These are phyloP conservation scores for Lethrus apterus DNA, from an alignment of 1,140 invertebrate genomes.

Conservation along the genomic window DNA sequence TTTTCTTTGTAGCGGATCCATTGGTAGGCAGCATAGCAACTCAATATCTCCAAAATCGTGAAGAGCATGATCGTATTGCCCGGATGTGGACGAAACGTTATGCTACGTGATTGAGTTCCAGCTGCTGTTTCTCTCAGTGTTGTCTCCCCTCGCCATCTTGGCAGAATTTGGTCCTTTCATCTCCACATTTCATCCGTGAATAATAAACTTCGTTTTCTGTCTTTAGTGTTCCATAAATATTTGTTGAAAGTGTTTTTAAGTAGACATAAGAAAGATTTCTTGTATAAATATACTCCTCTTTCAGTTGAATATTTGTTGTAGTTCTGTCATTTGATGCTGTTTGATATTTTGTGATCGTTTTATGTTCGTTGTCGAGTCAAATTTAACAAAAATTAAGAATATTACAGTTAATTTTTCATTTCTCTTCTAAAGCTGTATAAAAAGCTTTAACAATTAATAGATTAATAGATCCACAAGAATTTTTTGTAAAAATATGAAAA, in stretches of 20 bases:
- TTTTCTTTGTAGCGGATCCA: constrained; percentile 70
- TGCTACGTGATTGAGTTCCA: constrained; percentile 72
- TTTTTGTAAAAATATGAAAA: no score
- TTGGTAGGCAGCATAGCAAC: constrained; percentile 96
- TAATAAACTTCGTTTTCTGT: constrained; percentile 20
- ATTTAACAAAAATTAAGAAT: no score
- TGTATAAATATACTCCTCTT: constrained; percentile 18
- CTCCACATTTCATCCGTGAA: constrained; percentile 19
- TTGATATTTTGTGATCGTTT: no score
- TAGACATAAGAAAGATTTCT: constrained; percentile 14
- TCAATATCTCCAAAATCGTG: constrained; percentile 93
- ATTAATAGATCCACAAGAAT: no score
- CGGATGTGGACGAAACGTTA: constrained; percentile 97
- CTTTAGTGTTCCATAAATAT: constrained; percentile 24
- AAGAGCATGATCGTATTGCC: constrained; percentile 96
- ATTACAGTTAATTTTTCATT: no score
- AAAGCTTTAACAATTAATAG: no score
- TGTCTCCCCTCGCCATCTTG: constrained; percentile 30
- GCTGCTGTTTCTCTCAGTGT: constrained; percentile 17
- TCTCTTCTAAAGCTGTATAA: no score
- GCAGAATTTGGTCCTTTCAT: constrained; percentile 30
- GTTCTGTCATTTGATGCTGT: constrained; percentile 12
- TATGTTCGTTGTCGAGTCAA: no score
- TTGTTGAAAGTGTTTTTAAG: constrained; percentile 13
- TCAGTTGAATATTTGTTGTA: constrained; percentile 11